Conservation (phyloP, 2,113 vertebrate species). For the Talpa occidentalis region DNA sequence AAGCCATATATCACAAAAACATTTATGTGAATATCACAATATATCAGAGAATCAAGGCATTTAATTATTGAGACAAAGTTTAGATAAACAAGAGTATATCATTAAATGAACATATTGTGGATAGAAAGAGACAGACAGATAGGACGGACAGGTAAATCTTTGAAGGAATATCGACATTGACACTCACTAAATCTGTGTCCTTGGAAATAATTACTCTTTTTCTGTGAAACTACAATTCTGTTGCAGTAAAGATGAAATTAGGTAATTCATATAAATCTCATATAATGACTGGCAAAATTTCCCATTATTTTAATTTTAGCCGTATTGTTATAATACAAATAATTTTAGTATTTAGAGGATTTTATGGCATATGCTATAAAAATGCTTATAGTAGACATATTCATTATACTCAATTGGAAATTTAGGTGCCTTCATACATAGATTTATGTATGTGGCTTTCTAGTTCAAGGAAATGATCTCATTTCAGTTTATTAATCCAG, state of each 20-base stretch:
- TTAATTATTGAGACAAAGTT: not conserved
- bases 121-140: not conserved
- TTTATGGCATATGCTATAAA: not conserved
- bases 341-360: not conserved
- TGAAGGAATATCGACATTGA: not conserved
- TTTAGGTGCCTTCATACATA: not conserved
- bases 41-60: not conserved
- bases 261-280: not conserved
- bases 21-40: not conserved
- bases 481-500: not conserved
- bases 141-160: not conserved
- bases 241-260: not conserved
- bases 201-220: not conserved
- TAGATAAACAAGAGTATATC: not conserved
- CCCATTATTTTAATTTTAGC: not conserved
- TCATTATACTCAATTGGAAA: not conserved
- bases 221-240: not conserved
- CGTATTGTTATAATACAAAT: not conserved
- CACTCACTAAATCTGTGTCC: not conserved
- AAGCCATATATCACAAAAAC: not conserved
- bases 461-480: not conserved
- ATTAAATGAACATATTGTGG: not conserved
- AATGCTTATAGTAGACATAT: not conserved
- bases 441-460: not conserved
- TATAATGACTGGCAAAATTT: not conserved